phyloP scores from a whole-genome alignment of 1,140 invertebrate species.

The Plectrocnemia conspersa region DNA sequence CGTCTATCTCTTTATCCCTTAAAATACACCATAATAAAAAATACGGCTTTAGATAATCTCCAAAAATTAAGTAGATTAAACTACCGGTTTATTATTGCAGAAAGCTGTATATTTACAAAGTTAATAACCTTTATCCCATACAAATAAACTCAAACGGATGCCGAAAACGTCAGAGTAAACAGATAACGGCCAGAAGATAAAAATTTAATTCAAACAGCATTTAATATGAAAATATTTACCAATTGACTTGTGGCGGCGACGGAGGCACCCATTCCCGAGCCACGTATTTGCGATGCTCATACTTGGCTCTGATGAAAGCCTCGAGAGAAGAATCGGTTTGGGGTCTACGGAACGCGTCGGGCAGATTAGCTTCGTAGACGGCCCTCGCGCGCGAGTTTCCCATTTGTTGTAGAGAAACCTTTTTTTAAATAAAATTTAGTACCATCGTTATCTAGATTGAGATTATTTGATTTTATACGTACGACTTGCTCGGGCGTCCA shows the following conservation, averaged over 20 bases:
- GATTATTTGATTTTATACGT: slow-evolving; percentile 34
- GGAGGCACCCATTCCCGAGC: slow-evolving; percentile 93
- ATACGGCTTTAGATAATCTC: too few species aligned
- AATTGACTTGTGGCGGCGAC: slow-evolving; percentile 74
- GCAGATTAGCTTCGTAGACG: slow-evolving; percentile 95
- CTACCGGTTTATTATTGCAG: too few species aligned
- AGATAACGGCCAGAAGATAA: too few species aligned
- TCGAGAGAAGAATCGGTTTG: slow-evolving; percentile 92
- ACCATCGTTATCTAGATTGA: neutral
- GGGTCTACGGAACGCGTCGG: slow-evolving; percentile 89
- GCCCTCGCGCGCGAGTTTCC: slow-evolving; percentile 94
- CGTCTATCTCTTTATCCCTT: slow-evolving; percentile 81
- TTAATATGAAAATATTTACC: slow-evolving; percentile 40
- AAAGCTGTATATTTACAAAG: too few species aligned
- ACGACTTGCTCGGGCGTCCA: slow-evolving; percentile 99
- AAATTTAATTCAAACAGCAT: too few species aligned
- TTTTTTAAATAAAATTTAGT: slow-evolving; percentile 11
- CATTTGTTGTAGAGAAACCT: slow-evolving; percentile 89
- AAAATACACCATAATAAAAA: too few species aligned
- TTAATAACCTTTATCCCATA: too few species aligned
- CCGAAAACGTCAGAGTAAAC: too few species aligned
- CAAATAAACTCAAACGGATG: too few species aligned
- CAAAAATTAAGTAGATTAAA: too few species aligned
- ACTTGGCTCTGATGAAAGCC: slow-evolving; percentile 94
- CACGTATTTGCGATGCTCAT: slow-evolving; percentile 97